Conservation (phyloP, 1,140 invertebrate genomes). For the Asobara japonica region DNA sequence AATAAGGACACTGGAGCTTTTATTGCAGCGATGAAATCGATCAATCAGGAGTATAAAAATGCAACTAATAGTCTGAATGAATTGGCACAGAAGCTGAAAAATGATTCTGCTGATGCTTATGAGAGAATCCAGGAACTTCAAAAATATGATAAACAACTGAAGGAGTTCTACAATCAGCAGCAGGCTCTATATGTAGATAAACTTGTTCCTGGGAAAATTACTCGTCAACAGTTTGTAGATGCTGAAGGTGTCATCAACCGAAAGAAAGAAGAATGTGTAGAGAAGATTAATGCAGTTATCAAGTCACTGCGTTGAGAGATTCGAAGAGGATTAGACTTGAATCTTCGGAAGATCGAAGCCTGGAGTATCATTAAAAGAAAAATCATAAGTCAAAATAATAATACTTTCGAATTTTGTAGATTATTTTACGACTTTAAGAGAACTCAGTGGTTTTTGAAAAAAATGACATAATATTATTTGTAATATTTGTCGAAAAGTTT, state of each 20-base stretch:
- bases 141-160: constrained; percentile 69
- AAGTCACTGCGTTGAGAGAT: constrained; percentile 62
- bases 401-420: too few species aligned
- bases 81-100: constrained; percentile 70
- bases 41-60: constrained; percentile 74
- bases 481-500: too few species aligned
- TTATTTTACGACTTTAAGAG: too few species aligned
- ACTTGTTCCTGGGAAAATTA: constrained; percentile 74
- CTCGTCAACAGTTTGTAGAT: constrained; percentile 74
- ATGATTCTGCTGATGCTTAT: constrained; percentile 72
- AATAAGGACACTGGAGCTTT: constrained; percentile 73
- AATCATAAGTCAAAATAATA: too few species aligned
- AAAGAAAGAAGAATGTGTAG: constrained; percentile 75
- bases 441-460: too few species aligned
- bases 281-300: constrained; percentile 74
- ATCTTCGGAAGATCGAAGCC: too few species aligned
- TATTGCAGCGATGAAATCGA: constrained; percentile 68
- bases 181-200: constrained; percentile 73
- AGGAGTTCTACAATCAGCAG: constrained; percentile 66
- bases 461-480: too few species aligned
- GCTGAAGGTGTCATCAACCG: constrained; percentile 69
- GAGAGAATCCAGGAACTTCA: constrained; percentile 76
- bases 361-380: too few species aligned
- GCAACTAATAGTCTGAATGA: constrained; percentile 71
- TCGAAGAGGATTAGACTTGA: not conserved